phyloP scores from a whole-genome alignment of 2,113 vertebrate genomes.

The Micromys minutus region DNA sequence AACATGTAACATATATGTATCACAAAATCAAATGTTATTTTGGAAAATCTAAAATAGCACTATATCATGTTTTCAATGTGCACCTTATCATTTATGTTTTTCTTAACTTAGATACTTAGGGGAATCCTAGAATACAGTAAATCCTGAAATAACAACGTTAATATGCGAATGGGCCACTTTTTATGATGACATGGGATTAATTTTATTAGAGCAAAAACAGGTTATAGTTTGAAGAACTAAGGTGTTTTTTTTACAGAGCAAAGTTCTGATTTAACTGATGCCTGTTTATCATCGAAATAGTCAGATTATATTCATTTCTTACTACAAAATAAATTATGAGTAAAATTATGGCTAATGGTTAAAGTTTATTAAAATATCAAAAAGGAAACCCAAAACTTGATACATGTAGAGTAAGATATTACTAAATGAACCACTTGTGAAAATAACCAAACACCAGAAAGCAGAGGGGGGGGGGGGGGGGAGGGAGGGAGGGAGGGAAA shows the following conservation, averaged over 20 bases:
- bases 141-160: too few species aligned
- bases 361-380: not conserved
- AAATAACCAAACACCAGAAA: not conserved
- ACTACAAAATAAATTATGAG: not conserved
- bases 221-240: slow-evolving; percentile 5
- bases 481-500: not conserved
- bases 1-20: not conserved
- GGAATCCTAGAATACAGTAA: not conserved
- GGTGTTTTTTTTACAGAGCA: not conserved
- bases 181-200: not conserved
- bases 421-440: not conserved
- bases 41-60: not conserved
- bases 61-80: not conserved
- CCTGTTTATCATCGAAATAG: slow-evolving; percentile 7
- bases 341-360: not conserved
- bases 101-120: not conserved
- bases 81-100: not conserved
- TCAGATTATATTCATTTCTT: slow-evolving; percentile 36
- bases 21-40: not conserved
- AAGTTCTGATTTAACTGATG: slow-evolving; percentile 16
- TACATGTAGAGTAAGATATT: not conserved
- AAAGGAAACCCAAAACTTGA: slow-evolving; percentile 1
- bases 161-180: not conserved
- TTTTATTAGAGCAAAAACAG: not conserved
- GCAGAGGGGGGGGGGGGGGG: not conserved